These are phyloP conservation scores for Ectemnius continuus DNA, from an alignment of 2,888 invertebrate genomes.

Conservation along the genomic window DNA sequence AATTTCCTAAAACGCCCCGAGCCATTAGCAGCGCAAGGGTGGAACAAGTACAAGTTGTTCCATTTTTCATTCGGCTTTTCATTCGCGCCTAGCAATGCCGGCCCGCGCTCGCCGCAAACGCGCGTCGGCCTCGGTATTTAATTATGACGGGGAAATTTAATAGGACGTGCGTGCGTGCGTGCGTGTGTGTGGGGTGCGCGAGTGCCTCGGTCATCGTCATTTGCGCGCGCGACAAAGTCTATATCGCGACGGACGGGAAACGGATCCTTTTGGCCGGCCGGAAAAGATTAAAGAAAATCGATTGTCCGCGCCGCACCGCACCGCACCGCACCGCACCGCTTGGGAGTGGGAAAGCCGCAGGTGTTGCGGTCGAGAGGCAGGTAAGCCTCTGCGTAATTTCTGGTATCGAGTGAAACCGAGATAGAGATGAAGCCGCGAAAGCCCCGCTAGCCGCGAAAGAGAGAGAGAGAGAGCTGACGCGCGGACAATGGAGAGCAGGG, in stretches of 20 bases:
- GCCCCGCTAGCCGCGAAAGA: constrained; percentile 3
- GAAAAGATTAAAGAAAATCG: constrained; percentile 64
- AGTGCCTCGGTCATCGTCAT: constrained; percentile 20
- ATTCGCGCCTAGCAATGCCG: too few species aligned
- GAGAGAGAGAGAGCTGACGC: constrained; percentile 18
- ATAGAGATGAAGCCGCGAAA: constrained; percentile 14
- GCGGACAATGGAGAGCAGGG: constrained; percentile 15
- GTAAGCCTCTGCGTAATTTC: constrained; percentile 55
- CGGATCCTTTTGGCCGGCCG: constrained; percentile 40
- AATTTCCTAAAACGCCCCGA: too few species aligned
- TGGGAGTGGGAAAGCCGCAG: constrained; percentile 56
- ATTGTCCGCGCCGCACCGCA: constrained; percentile 39
- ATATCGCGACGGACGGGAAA: constrained; percentile 14
- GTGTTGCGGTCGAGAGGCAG: constrained; percentile 46
- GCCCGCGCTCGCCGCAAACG: too few species aligned
- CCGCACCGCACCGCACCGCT: too few species aligned
- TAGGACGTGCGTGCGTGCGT: too few species aligned
- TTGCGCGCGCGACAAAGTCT: constrained; percentile 34
- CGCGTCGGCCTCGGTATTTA: too few species aligned
- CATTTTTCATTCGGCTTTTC: too few species aligned
- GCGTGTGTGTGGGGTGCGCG: too few species aligned
- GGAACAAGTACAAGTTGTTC: too few species aligned
- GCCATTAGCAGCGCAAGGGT: too few species aligned
- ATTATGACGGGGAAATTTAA: too few species aligned
- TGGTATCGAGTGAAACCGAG: constrained; percentile 24